Percentiles rank a stretch among this genome's conserved stretches.
Evolutionary conservation across 92 coral and sea anemone genomes (phyloP).

Genomic region (Actinernus sp.): DNA sequence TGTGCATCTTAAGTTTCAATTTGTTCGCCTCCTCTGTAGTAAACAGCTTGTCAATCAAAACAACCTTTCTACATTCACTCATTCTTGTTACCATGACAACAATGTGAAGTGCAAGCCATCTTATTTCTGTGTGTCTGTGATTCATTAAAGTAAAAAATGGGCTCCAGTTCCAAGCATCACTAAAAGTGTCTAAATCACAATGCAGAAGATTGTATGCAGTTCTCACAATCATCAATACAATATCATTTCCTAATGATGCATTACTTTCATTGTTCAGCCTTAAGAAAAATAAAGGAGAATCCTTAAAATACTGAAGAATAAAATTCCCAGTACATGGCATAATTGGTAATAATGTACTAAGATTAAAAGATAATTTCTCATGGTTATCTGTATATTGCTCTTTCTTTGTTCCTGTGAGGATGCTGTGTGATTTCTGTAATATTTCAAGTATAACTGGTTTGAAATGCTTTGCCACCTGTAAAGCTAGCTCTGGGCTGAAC

Average conservation of each 20-base stretch:
- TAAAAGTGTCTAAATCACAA: conserved; percentile 66
- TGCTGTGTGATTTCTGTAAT: conserved; percentile 58
- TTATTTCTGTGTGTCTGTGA: conserved; percentile 39
- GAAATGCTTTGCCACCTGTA: conserved; percentile 60
- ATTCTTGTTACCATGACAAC: conserved; percentile 77
- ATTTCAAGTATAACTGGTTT: conserved; percentile 83
- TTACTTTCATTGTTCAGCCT: conserved; percentile 26
- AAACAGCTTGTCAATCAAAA: conserved; percentile 54
- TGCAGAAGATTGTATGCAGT: conserved; percentile 76
- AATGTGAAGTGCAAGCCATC: conserved; percentile 70
- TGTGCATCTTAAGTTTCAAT: conserved; percentile 4
- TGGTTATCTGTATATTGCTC: conserved; percentile 9
- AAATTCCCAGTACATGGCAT: conserved; percentile 66
- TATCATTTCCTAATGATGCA: conserved; percentile 11
- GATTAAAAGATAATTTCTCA: conserved; percentile 67
- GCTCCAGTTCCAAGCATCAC: conserved; percentile 75
- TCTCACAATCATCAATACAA: conserved; percentile 38
- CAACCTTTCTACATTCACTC: conserved; percentile 61
- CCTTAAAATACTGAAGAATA: conserved; percentile 58
- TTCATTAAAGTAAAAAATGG: conserved; percentile 46
- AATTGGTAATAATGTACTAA: conserved; percentile 66
- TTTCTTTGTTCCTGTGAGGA: conserved; percentile 12
- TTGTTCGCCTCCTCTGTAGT: conserved; percentile 39
- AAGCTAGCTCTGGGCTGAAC: conserved; percentile 45
- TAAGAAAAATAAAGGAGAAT: conserved; percentile 52